Percentiles rank a stretch among this genome's conserved stretches.
Evolutionary conservation across 2,888 invertebrate genomes (phyloP).

Genomic region (Dyspetes luteomarginatus): DNA sequence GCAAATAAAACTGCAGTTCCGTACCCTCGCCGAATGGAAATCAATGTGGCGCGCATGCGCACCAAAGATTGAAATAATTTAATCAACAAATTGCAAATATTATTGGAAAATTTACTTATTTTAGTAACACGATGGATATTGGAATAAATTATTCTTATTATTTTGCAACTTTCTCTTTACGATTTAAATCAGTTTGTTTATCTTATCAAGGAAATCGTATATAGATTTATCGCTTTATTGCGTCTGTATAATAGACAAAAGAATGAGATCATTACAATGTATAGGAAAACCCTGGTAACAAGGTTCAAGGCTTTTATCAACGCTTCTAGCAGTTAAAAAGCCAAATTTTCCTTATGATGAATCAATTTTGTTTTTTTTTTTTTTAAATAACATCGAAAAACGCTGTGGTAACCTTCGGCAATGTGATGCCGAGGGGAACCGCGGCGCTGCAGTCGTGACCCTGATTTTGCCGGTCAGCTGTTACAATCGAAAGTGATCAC

Average conservation of each 20-base stretch:
- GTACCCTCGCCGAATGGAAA: too few relatives aligned
- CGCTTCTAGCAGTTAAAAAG: not conserved
- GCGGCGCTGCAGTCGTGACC: not conserved
- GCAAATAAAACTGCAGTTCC: too few relatives aligned
- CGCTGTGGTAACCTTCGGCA: not conserved
- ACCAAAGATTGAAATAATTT: not conserved
- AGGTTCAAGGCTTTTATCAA: not conserved
- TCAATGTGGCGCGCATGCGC: not conserved
- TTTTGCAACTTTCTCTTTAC: too few relatives aligned
- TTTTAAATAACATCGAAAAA: not conserved
- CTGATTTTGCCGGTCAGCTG: slow-evolving; percentile 49
- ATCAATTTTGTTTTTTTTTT: too few relatives aligned
- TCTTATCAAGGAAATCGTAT: too few relatives aligned
- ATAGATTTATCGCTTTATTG: too few relatives aligned
- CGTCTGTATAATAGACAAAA: too few relatives aligned
- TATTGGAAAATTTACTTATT: not conserved
- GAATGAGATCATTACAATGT: too few relatives aligned
- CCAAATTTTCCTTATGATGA: not conserved
- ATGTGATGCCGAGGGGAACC: not conserved
- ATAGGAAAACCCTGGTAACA: not conserved
- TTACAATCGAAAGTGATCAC: slow-evolving; percentile 32
- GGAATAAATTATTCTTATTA: too few relatives aligned
- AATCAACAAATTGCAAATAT: not conserved
- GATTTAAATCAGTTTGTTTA: too few relatives aligned
- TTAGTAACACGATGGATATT: not conserved